Percentiles rank a stretch among this genome's conserved stretches.
phyloP scores from a whole-genome alignment of 2,113 vertebrate species.

The Notarius quadriscutis region DNA sequence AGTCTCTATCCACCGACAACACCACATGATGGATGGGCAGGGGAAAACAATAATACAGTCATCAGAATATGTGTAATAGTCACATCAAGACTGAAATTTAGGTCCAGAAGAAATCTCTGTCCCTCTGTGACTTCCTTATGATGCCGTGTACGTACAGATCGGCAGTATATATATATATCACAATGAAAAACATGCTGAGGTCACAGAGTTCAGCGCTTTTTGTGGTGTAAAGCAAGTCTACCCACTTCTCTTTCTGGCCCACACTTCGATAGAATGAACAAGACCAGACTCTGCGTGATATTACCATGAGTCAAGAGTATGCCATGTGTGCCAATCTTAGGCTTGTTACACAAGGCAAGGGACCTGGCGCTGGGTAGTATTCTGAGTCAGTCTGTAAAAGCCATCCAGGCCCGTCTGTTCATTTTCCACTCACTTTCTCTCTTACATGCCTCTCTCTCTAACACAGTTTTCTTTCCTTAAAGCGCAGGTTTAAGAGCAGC shows the following conservation, averaged over 20 bases:
- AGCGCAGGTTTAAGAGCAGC: constrained; percentile 29
- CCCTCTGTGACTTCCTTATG: background rate
- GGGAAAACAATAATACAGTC: background rate
- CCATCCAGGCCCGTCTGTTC: constrained; percentile 50
- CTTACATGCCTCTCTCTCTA: constrained; percentile 9
- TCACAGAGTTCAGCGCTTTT: constrained; percentile 42
- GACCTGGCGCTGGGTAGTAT: constrained; percentile 35
- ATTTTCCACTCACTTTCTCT: constrained; percentile 50
- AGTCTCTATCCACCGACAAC: constrained; percentile 6
- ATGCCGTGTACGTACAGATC: background rate
- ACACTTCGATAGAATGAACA: constrained; percentile 48
- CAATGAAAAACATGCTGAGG: constrained; percentile 26
- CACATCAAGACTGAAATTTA: background rate
- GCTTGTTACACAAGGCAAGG: constrained; percentile 49
- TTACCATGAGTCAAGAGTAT: constrained; percentile 48
- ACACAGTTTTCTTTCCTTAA: background rate
- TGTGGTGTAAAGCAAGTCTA: background rate
- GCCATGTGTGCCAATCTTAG: constrained; percentile 43
- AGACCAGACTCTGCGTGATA: constrained; percentile 51
- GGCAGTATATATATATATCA: background rate
- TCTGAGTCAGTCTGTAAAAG: constrained; percentile 51
- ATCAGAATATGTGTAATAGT: background rate
- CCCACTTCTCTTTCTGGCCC: constrained; percentile 47
- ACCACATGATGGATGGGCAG: background rate
- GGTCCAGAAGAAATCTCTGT: background rate